A percentile compares a stretch with the other conserved stretches of the same genome.
Conservation (phyloP, 2,113 vertebrate species). For the Psilopogon haemacephalus region DNA sequence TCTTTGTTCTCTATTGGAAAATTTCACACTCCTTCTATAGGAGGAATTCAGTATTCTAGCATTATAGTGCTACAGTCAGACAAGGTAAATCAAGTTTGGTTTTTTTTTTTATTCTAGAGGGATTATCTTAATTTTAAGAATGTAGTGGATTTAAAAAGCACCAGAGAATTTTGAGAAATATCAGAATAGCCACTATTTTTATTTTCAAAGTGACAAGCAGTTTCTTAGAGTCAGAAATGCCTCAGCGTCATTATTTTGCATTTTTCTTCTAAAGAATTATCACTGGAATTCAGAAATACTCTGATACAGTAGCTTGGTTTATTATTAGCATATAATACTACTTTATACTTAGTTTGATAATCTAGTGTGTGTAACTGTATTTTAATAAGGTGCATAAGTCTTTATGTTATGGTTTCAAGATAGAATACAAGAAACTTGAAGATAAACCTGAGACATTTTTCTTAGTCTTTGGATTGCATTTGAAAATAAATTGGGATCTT, state of each 20-base stretch:
- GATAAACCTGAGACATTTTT: background rate
- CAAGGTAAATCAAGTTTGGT: background rate
- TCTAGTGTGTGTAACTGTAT: background rate
- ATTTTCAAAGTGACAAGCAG: background rate
- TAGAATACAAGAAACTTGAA: background rate
- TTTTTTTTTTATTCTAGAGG: background rate
- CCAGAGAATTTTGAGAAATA: background rate
- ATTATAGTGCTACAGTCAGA: background rate
- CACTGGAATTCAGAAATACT: background rate
- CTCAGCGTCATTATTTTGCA: background rate
- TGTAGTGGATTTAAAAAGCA: background rate
- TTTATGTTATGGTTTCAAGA: background rate
- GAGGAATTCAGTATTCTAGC: background rate
- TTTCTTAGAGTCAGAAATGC: background rate
- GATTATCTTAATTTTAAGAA: background rate
- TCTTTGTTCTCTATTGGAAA: background rate
- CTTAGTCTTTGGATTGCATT: background rate
- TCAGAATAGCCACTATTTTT: background rate
- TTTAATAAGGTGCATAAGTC: background rate
- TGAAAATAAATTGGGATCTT: background rate
- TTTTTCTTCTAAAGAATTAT: background rate
- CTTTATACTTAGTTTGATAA: background rate
- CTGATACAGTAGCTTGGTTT: background rate
- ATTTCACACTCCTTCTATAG: background rate
- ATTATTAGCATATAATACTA: background rate